Conservation (phyloP, 53 echinoderm and acorn worm genomes). For the Astropecten irregularis region DNA sequence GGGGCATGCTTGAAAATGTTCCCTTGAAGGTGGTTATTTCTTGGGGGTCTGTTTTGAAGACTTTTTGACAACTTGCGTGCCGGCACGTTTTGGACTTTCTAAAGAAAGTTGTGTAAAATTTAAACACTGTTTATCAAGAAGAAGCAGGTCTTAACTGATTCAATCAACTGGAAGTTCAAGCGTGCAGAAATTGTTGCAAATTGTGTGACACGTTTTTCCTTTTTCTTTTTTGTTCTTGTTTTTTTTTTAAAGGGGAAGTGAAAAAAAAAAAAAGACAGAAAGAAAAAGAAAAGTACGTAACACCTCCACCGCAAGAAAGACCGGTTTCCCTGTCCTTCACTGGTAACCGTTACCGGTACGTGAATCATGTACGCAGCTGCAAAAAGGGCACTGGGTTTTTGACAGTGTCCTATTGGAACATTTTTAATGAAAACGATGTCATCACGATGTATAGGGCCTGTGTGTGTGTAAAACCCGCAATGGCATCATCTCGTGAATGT, state of each 20-base stretch:
- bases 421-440: constrained; percentile 29
- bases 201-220: too few relatives aligned
- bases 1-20: constrained; percentile 43
- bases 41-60: constrained; percentile 32
- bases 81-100: constrained; percentile 62
- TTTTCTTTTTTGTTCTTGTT: too few relatives aligned
- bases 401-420: constrained; percentile 39
- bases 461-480: too few relatives aligned
- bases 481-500: not conserved
- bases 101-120: constrained; percentile 18
- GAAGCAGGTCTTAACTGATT: constrained; percentile 42
- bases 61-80: constrained; percentile 38
- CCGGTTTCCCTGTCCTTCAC: not conserved
- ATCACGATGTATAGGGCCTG: not conserved
- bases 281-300: not conserved
- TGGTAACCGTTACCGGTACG: constrained; percentile 10
- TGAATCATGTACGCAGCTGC: constrained; percentile 53
- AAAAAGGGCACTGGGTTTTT: constrained; percentile 20
- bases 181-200: constrained; percentile 52
- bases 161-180: constrained; percentile 54
- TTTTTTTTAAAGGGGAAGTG: not conserved
- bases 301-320: constrained; percentile 7
- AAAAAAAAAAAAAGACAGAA: not conserved
- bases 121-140: constrained; percentile 36
- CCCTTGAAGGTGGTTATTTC: not conserved